phyloP scores from a whole-genome alignment of 37 sponge, comb jelly and placozoan species.

The Aplysina aerophoba region DNA sequence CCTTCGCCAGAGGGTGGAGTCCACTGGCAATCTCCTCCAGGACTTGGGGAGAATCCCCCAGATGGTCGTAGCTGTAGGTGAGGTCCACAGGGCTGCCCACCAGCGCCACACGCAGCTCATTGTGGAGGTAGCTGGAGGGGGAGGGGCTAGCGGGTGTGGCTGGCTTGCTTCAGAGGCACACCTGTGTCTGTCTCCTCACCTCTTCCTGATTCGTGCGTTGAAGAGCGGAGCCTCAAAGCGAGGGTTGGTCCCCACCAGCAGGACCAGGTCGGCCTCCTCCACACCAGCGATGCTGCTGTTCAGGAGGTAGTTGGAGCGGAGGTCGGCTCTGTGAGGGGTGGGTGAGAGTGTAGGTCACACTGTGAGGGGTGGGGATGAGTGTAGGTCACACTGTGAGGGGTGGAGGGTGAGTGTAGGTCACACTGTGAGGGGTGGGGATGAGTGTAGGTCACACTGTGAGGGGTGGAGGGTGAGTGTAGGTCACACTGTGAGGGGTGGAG shows the following conservation, averaged over 20 bases:
- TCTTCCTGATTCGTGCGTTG: slow-evolving; percentile 92
- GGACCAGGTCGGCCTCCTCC: slow-evolving; percentile 91
- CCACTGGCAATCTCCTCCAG: slow-evolving; percentile 75
- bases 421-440: background rate
- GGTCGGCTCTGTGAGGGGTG: slow-evolving; percentile 45
- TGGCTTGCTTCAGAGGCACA: background rate
- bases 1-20: slow-evolving; percentile 83
- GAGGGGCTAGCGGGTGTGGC: background rate
- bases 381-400: background rate
- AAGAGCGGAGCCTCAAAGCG: slow-evolving; percentile 93
- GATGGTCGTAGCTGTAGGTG: slow-evolving; percentile 82
- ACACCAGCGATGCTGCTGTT: slow-evolving; percentile 84
- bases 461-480: slow-evolving; percentile 84
- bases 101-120: slow-evolving; percentile 77
- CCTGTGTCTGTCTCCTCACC: slow-evolving; percentile 30
- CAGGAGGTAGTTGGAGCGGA: slow-evolving; percentile 88
- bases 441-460: background rate
- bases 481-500: slow-evolving; percentile 37
- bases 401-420: slow-evolving; percentile 93
- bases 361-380: background rate
- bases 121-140: slow-evolving; percentile 77
- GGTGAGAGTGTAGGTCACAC: background rate
- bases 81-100: slow-evolving; percentile 84
- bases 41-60: slow-evolving; percentile 72
- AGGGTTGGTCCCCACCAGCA: slow-evolving; percentile 96